A percentile compares a stretch with the other conserved stretches of the same genome.
phyloP scores from a whole-genome alignment of 2,113 vertebrate genomes.

The Scytalopus superciliaris region DNA sequence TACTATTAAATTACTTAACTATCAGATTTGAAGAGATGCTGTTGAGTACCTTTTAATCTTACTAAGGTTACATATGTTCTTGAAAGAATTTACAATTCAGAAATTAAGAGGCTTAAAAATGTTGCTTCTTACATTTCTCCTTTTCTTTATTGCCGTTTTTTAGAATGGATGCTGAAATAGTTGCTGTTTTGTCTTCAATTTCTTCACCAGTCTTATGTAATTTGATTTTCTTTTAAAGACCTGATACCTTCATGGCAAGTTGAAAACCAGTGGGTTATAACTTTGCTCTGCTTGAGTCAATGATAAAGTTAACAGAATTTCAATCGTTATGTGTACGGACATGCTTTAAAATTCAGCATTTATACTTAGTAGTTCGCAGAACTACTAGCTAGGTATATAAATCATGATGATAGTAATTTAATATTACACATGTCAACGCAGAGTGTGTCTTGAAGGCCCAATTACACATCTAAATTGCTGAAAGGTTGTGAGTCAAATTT shows the following conservation, averaged over 20 bases:
- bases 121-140: neutral
- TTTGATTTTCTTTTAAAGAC: neutral
- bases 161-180: neutral
- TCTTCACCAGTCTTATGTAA: neutral
- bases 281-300: neutral
- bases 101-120: neutral
- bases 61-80: neutral
- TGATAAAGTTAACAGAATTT: conserved; percentile 2
- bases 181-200: neutral
- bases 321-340: neutral
- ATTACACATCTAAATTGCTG: neutral
- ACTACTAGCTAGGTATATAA: neutral
- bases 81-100: neutral
- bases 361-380: neutral
- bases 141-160: neutral
- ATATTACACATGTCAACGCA: neutral
- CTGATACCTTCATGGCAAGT: neutral
- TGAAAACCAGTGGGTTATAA: neutral
- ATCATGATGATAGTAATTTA: neutral
- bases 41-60: neutral
- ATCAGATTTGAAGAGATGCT: neutral
- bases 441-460: neutral
- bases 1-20: neutral
- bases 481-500: neutral
- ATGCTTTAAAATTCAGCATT: neutral